Percentiles rank a stretch among this genome's conserved stretches.
Conservation (phyloP, 2,113 vertebrate species). For the Asarcornis scutulata region DNA sequence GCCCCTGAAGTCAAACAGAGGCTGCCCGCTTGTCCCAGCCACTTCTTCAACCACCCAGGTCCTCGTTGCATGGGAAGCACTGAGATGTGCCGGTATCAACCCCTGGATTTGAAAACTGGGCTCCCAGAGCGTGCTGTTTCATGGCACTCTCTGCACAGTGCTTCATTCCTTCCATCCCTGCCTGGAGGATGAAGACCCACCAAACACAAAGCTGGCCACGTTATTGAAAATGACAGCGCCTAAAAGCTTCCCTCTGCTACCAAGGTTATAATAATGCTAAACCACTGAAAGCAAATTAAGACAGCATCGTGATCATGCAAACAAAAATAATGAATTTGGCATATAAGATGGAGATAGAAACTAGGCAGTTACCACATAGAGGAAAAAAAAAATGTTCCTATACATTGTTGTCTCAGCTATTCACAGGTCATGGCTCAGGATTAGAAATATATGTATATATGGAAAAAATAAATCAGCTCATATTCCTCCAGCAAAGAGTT, state of each 20-base stretch:
- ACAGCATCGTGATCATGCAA: neutral
- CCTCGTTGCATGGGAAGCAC: neutral
- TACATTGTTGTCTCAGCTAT: neutral
- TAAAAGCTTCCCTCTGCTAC: conserved; percentile 9
- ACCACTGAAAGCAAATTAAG: neutral
- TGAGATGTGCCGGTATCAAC: neutral
- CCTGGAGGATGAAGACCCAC: neutral
- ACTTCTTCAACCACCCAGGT: neutral
- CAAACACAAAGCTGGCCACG: neutral
- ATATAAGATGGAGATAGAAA: neutral
- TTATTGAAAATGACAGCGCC: neutral
- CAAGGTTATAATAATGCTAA: neutral
- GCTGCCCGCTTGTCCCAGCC: neutral
- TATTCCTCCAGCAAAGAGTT: neutral
- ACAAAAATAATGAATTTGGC: neutral
- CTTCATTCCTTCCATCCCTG: neutral
- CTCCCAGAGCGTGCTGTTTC: neutral
- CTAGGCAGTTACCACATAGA: neutral
- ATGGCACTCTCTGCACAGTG: rapidly evolving
- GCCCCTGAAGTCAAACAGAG: neutral
- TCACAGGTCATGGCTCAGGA: neutral
- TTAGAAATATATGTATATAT: neutral
- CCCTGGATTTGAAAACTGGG: conserved; percentile 2
- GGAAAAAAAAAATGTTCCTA: neutral
- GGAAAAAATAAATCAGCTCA: neutral